Evolutionary conservation across 1,140 invertebrate species (phyloP).

Genomic region (Leptonema lineaticorne): DNA sequence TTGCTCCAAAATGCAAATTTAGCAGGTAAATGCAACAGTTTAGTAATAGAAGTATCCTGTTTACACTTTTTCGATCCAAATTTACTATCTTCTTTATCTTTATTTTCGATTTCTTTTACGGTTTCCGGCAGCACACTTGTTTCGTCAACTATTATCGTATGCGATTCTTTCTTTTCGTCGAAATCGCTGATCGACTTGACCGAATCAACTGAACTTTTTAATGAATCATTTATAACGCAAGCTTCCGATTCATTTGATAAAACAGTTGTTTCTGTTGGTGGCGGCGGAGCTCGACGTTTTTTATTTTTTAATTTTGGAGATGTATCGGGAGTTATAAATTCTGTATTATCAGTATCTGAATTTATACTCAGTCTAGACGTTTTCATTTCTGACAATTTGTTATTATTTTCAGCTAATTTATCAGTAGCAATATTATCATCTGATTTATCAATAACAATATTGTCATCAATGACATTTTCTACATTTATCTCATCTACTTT

Average conservation of each 20-base stretch:
- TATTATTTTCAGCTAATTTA: background rate
- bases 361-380: background rate
- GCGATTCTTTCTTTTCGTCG: too few relatives aligned
- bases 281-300: too few relatives aligned
- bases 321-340: too few relatives aligned
- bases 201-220: too few relatives aligned
- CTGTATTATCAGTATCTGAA: background rate
- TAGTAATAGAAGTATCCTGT: constrained; percentile 45
- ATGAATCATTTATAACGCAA: too few relatives aligned
- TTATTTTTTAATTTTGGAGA: too few relatives aligned
- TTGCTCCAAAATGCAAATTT: constrained; percentile 56
- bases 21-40: constrained; percentile 52
- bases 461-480: background rate
- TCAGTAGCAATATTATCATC: background rate
- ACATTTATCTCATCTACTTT: background rate
- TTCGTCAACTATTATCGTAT: too few relatives aligned
- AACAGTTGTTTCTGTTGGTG: too few relatives aligned
- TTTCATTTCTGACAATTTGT: background rate
- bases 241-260: too few relatives aligned
- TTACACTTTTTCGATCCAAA: constrained; percentile 16
- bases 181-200: too few relatives aligned
- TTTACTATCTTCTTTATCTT: background rate
- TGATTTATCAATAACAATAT: too few relatives aligned
- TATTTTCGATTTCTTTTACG: background rate
- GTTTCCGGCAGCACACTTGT: too few relatives aligned